Percentiles rank a stretch among this genome's conserved stretches.
Evolutionary conservation across 2,797 vertebrate species (phyloP).

Genomic region (Pangasius mekongensis): DNA sequence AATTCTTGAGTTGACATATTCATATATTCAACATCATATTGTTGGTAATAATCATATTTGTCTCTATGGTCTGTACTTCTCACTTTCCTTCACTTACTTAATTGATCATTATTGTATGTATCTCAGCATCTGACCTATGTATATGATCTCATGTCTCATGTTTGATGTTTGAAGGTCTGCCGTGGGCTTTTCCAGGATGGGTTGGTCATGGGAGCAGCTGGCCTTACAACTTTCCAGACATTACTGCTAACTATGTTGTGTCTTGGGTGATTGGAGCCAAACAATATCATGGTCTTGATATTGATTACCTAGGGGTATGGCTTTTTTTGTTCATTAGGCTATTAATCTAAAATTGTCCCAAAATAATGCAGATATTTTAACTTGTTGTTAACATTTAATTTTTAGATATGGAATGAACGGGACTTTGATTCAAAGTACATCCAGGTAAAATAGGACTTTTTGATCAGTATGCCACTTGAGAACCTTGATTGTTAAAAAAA

Average conservation of each 20-base stretch:
- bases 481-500: background rate
- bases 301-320: conserved; percentile 92
- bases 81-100: background rate
- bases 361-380: background rate
- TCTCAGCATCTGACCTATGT: background rate
- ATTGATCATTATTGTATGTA: background rate
- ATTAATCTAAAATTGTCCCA: background rate
- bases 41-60: background rate
- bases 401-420: conserved; percentile 95
- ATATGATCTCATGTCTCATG: background rate
- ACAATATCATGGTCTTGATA: conserved; percentile 88
- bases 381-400: background rate
- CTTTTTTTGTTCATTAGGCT: conserved; percentile 38
- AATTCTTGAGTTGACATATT: background rate
- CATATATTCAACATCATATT: background rate
- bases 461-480: background rate
- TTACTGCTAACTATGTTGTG: conserved; percentile 87
- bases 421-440: conserved; percentile 85
- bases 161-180: conserved; percentile 77
- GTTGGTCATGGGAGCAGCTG: conserved; percentile 86
- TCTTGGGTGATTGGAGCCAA: conserved; percentile 94
- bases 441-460: conserved; percentile 78
- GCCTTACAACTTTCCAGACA: conserved; percentile 88
- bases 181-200: conserved; percentile 96
- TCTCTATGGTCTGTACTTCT: background rate